These are phyloP conservation scores for Ferrisia virgata DNA, from an alignment of 2,888 invertebrate species.

Conservation along the genomic window DNA sequence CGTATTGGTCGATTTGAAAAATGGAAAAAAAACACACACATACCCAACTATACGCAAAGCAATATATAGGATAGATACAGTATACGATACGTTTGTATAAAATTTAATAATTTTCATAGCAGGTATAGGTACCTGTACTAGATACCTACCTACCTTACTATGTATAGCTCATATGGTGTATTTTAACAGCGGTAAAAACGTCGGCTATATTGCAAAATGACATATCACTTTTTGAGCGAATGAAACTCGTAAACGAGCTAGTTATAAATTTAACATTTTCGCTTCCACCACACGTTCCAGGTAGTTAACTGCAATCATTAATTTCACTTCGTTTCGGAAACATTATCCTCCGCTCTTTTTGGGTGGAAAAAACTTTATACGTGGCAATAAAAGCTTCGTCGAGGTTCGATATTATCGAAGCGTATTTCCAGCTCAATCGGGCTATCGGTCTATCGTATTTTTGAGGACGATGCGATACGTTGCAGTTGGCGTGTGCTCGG, in stretches of 20 bases:
- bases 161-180: too few relatives aligned
- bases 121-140: too few relatives aligned
- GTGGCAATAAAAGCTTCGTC: background rate
- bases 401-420: background rate
- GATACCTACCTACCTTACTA: too few relatives aligned
- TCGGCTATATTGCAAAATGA: background rate
- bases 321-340: background rate
- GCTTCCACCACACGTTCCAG: slow-evolving; percentile 12
- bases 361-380: background rate
- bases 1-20: background rate
- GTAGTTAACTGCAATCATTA: slow-evolving; percentile 4
- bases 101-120: too few relatives aligned
- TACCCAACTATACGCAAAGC: too few relatives aligned
- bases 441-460: background rate
- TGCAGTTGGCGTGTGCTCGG: background rate
- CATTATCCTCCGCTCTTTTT: background rate
- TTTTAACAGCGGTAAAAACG: background rate
- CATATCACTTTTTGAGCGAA: background rate
- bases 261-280: slow-evolving; percentile 1
- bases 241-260: background rate
- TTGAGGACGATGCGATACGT: background rate
- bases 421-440: background rate
- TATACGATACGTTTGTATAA: too few relatives aligned
- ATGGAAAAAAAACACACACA: background rate
- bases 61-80: too few relatives aligned